Evolutionary conservation across 2,888 invertebrate genomes (phyloP).

Genomic region (Agrochola lota): DNA sequence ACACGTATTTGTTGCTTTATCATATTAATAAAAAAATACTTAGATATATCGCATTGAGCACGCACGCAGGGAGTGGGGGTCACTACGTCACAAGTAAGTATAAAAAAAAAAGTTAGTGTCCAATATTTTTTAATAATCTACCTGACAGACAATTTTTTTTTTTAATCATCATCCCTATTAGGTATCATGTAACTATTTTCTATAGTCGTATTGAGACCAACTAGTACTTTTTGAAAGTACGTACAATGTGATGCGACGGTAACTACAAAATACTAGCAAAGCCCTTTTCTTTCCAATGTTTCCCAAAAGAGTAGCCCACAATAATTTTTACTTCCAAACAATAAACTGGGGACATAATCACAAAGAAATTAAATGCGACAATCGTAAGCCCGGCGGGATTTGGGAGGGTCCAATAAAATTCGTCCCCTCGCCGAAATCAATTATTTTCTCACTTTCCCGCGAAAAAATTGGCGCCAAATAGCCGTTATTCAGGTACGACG

Average conservation of each 20-base stretch:
- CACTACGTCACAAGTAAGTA: too few relatives aligned
- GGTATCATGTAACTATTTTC: background rate
- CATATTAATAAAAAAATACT: too few relatives aligned
- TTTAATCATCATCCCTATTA: too few relatives aligned
- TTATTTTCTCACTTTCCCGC: slow-evolving; percentile 85
- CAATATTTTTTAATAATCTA: too few relatives aligned
- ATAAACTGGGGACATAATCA: slow-evolving; percentile 62
- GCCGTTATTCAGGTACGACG: slow-evolving; percentile 57
- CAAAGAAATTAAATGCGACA: slow-evolving; percentile 63
- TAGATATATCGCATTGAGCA: too few relatives aligned
- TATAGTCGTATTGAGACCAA: background rate
- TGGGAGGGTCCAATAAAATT: slow-evolving; percentile 60
- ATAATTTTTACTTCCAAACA: slow-evolving; percentile 38
- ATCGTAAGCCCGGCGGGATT: slow-evolving; percentile 18
- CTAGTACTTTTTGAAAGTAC: background rate
- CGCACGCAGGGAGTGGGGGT: too few relatives aligned
- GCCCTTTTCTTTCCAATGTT: background rate
- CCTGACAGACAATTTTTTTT: too few relatives aligned
- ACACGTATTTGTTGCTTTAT: too few relatives aligned
- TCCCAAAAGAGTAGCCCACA: slow-evolving; percentile 5
- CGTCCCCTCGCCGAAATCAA: slow-evolving; percentile 79
- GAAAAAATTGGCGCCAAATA: slow-evolving; percentile 82
- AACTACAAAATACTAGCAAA: background rate
- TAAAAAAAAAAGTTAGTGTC: too few relatives aligned
- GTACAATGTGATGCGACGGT: background rate